phyloP scores from a whole-genome alignment of 2,797 vertebrate genomes.

The Bufotes viridis region DNA sequence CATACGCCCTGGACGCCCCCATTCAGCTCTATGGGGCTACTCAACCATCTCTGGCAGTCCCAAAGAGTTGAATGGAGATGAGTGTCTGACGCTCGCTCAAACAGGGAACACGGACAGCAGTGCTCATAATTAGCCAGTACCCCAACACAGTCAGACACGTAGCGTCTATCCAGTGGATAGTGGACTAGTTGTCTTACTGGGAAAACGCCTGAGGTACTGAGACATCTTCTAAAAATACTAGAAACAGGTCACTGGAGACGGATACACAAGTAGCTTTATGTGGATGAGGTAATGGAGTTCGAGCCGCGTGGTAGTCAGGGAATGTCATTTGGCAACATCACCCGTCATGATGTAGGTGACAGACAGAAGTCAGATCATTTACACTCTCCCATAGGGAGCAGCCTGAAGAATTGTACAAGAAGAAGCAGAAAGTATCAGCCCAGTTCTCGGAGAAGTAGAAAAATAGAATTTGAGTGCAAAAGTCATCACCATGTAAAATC shows the following conservation, averaged over 20 bases:
- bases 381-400: constrained; percentile 59
- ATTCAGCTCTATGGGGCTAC: too few species aligned
- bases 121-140: too few species aligned
- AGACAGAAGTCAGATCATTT: constrained; percentile 16
- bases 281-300: constrained; percentile 30
- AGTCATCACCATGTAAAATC: constrained; percentile 51
- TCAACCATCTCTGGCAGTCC: too few species aligned
- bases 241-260: neutral
- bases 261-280: neutral
- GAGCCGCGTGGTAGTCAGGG: neutral
- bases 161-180: too few species aligned
- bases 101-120: too few species aligned
- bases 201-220: neutral
- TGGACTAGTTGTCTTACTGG: too few species aligned
- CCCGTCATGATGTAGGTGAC: neutral
- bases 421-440: constrained; percentile 8
- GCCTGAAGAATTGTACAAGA: constrained; percentile 21
- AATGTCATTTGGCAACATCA: constrained; percentile 11
- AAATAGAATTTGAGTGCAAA: constrained; percentile 62
- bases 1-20: too few species aligned
- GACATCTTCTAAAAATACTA: neutral
- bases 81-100: too few species aligned
- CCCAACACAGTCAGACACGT: too few species aligned
- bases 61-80: too few species aligned
- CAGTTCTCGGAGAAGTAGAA: constrained; percentile 42